These are phyloP conservation scores for Ginglymostoma cirratum DNA, from an alignment of 2,113 vertebrate species.

Conservation along the genomic window DNA sequence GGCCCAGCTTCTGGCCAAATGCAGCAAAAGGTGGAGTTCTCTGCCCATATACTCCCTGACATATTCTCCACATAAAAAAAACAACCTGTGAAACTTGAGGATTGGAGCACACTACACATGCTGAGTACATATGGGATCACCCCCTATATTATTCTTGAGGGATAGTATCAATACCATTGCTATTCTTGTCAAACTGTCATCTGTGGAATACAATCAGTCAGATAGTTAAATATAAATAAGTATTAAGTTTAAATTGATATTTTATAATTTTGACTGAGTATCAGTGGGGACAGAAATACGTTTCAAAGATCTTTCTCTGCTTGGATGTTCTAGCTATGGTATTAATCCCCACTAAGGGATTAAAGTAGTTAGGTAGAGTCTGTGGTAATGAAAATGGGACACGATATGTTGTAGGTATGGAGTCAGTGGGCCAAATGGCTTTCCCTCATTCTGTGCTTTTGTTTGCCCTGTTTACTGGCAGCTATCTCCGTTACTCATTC, in stretches of 20 bases:
- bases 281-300: background rate
- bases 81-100: background rate
- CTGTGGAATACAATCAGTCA: background rate
- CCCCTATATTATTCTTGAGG: background rate
- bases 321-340: background rate
- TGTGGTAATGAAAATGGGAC: background rate
- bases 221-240: background rate
- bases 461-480: background rate
- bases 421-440: background rate
- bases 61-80: background rate
- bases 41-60: too few relatives aligned
- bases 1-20: background rate
- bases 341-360: background rate
- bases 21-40: background rate
- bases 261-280: background rate
- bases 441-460: background rate
- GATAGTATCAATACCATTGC: background rate
- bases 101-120: background rate
- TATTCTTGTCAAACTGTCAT: background rate
- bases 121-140: too few relatives aligned
- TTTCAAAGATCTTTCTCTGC: background rate
- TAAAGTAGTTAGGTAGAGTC: background rate
- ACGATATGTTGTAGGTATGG: background rate
- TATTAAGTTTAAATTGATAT: background rate
- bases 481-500: background rate